Evolutionary conservation across 2,888 invertebrate species (phyloP), one percentile per base, ranked within the genome.

Genomic region (Taphrorychus bicolor): DNA sequence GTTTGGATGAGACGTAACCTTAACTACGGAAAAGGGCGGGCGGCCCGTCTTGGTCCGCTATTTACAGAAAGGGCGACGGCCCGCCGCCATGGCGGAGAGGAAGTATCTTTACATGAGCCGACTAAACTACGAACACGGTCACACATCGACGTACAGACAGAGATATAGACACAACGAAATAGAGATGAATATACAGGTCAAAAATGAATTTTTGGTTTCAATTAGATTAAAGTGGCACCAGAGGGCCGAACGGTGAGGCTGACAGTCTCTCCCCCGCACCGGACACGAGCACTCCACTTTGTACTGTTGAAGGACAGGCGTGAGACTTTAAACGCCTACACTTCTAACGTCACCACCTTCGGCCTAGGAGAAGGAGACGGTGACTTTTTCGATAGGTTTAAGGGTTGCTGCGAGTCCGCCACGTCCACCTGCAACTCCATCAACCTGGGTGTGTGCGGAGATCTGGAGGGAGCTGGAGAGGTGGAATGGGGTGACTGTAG

Each of bases 331-430:
- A 57, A n/a, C 40, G 19, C 60, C 59, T 81, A 82, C 78, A 82
- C 82, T 75, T 82, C 82, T 69, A 82, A 73, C 65, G 80, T 81
- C 72, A 82, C 78, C 72, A 81, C 81, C 61, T 81, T 74, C 80
- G 89, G 85, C 83, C 89, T 78, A 78, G 93, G 91, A 82, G 93
- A 90, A 72, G 91, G 90, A 74, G 90, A 88, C 75, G 91, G 91
- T 72, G 91, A 90, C 80, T 92, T 92, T 83, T 94, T 95, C 82
- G 94, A 95, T 77, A 95, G 87, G 86, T 95, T 95, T 74, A 95
- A 85, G 61, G 95, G 95, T 81, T 92, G 92, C 75, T 89, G 89
- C 58, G 90, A 88, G 78, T 91, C 91, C 77, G 92, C 92, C 74
- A 92, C 92, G 79, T 92, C 92, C 75, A 93, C 92, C 82, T 93